A percentile compares a stretch with the other conserved stretches of the same genome.
These are phyloP conservation scores for Mesocentrotus franciscanus DNA, from an alignment of 53 echinoderm and acorn worm genomes.

Conservation along the genomic window DNA sequence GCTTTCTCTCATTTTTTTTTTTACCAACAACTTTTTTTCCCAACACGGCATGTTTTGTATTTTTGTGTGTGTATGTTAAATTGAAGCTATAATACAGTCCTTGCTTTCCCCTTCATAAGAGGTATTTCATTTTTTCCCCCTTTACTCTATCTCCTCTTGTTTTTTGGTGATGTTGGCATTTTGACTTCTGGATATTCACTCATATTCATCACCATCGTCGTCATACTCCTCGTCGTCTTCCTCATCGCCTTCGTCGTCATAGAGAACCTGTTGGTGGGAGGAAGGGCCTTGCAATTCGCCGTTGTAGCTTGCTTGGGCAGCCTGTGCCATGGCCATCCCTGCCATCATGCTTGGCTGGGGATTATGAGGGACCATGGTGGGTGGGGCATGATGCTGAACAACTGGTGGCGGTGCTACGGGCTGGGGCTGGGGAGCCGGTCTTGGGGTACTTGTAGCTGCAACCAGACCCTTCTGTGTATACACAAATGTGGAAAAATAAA, in stretches of 20 bases:
- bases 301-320: constrained; percentile 51
- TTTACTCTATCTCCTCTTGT: constrained; percentile 22
- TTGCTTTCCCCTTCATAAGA: constrained; percentile 13
- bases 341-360: constrained; percentile 67
- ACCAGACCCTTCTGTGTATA: constrained; percentile 63
- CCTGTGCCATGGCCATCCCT: constrained; percentile 68
- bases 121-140: constrained; percentile 50
- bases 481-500: neutral
- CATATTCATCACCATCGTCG: constrained; percentile 64
- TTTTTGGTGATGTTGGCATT: constrained; percentile 47
- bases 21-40: constrained; percentile 12
- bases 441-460: constrained; percentile 60
- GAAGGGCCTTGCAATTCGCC: constrained; percentile 66
- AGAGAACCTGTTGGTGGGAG: constrained; percentile 49
- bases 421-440: constrained; percentile 54
- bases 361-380: constrained; percentile 66
- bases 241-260: constrained; percentile 62
- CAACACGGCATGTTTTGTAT: constrained; percentile 46
- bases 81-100: constrained; percentile 64
- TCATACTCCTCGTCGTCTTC: constrained; percentile 67
- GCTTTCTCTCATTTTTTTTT: constrained; percentile 47
- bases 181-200: constrained; percentile 29
- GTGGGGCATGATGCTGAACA: constrained; percentile 59
- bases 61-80: constrained; percentile 55
- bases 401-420: constrained; percentile 37